Evolutionary conservation across 2,888 invertebrate genomes (phyloP).

Genomic region (Euclidia mi): DNA sequence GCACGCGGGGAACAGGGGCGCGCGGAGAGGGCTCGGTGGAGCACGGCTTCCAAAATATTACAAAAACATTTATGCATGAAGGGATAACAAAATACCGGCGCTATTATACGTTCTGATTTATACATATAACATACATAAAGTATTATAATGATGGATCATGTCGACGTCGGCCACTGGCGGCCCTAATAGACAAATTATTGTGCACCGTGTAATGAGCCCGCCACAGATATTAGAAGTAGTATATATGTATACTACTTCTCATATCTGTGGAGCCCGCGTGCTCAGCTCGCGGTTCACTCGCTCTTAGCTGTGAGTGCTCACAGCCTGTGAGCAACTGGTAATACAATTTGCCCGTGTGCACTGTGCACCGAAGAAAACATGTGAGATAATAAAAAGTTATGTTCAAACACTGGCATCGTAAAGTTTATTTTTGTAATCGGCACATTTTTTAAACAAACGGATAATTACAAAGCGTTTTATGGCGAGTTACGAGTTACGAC

Average conservation of each 20-base stretch:
- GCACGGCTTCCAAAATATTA: constrained; percentile 83
- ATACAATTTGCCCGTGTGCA: constrained; percentile 69
- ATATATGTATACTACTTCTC: too few species aligned
- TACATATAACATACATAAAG: constrained; percentile 72
- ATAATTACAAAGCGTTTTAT: constrained; percentile 84
- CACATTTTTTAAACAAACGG: constrained; percentile 86
- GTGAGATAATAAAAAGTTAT: constrained; percentile 87
- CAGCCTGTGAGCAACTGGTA: constrained; percentile 69
- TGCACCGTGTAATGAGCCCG: constrained; percentile 69
- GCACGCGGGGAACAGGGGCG: constrained; percentile 59
- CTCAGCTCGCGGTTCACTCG: constrained; percentile 22
- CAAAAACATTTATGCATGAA: constrained; percentile 88
- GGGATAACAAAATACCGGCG: constrained; percentile 83
- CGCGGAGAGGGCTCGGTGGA: constrained; percentile 66
- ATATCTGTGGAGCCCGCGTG: too few species aligned
- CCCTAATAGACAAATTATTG: constrained; percentile 76
- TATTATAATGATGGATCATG: constrained; percentile 68
- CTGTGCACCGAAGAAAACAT: constrained; percentile 79
- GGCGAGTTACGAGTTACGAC: constrained; percentile 62
- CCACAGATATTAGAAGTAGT: too few species aligned
- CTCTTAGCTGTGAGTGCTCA: constrained; percentile 39
- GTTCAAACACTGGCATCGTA: constrained; percentile 83
- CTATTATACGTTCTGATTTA: constrained; percentile 77
- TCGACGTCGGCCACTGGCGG: constrained; percentile 58
- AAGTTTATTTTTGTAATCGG: constrained; percentile 85